phyloP scores from a whole-genome alignment of 2,888 invertebrate genomes.

The Agrotis exclamationis region DNA sequence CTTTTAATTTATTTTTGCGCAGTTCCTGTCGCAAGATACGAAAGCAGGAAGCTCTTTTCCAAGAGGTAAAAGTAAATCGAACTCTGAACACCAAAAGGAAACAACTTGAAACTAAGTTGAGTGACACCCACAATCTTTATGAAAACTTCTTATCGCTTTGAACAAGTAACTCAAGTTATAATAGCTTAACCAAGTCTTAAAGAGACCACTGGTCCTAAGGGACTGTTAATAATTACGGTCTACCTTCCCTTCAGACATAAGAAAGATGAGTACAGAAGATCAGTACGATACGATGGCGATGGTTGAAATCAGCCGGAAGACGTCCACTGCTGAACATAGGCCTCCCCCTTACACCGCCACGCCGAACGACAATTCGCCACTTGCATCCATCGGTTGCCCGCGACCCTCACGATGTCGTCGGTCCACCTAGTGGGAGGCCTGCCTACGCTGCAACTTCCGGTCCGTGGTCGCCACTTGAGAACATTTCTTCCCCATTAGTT shows the following conservation, averaged over 20 bases:
- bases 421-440: no score
- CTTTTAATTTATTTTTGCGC: neutral
- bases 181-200: conserved; percentile 51
- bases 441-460: no score
- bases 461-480: no score
- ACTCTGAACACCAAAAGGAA: conserved; percentile 3
- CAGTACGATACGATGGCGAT: neutral
- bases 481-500: no score
- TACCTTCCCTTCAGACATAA: conserved; percentile 21
- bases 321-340: no score
- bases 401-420: no score
- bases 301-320: no score
- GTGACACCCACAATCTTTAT: conserved; percentile 41
- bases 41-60: neutral
- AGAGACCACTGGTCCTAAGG: conserved; percentile 44
- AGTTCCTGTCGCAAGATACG: neutral
- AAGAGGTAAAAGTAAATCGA: conserved; percentile 6
- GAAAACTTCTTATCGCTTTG: conserved; percentile 51
- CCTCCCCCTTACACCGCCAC: no score
- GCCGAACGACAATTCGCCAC: no score
- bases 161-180: conserved; percentile 56
- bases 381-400: no score
- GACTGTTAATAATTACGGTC: conserved; percentile 55
- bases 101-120: conserved; percentile 33
- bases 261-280: conserved; percentile 10